A percentile compares a stretch with the other conserved stretches of the same genome.
phyloP scores from a whole-genome alignment of 2,113 vertebrate genomes.

The Chaenogobius annularis region DNA sequence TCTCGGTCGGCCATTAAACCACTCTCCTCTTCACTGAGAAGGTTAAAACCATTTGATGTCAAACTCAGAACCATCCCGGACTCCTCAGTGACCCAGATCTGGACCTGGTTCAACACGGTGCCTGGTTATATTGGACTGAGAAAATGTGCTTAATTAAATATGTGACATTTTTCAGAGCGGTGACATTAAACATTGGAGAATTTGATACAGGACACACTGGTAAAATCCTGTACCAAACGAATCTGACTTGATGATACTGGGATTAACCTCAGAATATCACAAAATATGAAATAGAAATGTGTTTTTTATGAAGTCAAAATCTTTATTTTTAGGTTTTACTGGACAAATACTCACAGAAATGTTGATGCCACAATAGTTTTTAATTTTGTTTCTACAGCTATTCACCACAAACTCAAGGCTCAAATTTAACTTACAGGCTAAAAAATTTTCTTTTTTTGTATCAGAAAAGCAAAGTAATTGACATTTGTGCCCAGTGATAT shows the following conservation, averaged over 20 bases:
- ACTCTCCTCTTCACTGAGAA: slow-evolving; percentile 12
- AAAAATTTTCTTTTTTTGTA: no score
- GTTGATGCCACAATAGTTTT: no score
- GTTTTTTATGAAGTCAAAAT: no score
- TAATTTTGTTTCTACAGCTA: no score
- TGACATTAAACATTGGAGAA: background rate
- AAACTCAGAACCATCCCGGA: background rate
- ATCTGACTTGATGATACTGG: background rate
- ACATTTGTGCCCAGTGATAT: no score
- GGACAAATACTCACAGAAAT: background rate
- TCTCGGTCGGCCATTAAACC: slow-evolving; percentile 37
- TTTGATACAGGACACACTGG: background rate
- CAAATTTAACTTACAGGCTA: no score
- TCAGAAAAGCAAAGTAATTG: no score
- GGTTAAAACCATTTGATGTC: background rate
- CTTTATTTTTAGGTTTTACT: background rate
- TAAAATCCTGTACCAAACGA: background rate
- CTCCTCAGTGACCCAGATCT: background rate
- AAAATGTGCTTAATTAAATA: slow-evolving; percentile 7
- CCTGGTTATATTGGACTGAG: background rate
- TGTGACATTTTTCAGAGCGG: background rate
- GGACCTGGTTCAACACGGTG: background rate
- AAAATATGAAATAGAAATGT: no score
- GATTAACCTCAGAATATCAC: no score
- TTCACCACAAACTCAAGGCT: no score